Conservation (phyloP, 2,888 invertebrate genomes). For the Tetramorium bicarinatum region DNA sequence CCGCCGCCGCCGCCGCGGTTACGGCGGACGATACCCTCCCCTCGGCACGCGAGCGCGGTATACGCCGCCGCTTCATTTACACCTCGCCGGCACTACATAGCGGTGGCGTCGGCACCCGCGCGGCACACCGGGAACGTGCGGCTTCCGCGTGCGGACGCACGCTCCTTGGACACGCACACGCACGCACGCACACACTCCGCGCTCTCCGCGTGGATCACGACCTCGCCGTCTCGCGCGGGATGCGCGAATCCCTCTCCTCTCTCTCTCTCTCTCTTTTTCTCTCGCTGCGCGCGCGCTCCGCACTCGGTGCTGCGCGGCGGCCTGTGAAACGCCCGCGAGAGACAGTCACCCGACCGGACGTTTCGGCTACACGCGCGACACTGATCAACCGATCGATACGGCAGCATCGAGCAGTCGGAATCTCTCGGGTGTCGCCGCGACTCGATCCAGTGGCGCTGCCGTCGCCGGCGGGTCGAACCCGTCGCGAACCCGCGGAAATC, state of each 20-base stretch:
- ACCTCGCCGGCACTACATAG: conserved; percentile 76
- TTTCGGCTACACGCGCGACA: conserved; percentile 66
- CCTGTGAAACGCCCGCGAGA: conserved; percentile 2
- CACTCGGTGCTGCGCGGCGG: neutral
- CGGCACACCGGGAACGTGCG: conserved; percentile 45
- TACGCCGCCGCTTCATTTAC: conserved; percentile 79
- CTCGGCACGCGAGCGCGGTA: conserved; percentile 79
- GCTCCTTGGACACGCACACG: conserved; percentile 16
- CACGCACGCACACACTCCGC: neutral
- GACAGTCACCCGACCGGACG: conserved; percentile 20
- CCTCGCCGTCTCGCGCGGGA: conserved; percentile 58
- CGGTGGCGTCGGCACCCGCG: conserved; percentile 60
- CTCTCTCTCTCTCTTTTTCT: neutral
- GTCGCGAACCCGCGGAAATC: neutral
- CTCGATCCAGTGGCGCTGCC: conserved; percentile 22
- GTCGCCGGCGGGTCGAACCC: neutral
- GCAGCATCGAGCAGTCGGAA: conserved; percentile 58
- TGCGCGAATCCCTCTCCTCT: conserved; percentile 46
- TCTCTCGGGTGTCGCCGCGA: conserved; percentile 46
- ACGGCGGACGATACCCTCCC: conserved; percentile 50
- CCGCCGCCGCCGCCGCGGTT: conserved; percentile 81
- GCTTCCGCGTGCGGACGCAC: conserved; percentile 25
- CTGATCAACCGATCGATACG: conserved; percentile 73
- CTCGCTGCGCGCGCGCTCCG: neutral
- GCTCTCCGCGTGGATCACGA: conserved; percentile 33